phyloP scores from a whole-genome alignment of 92 coral and sea anemone species.

The Palythoa grandiflora region DNA sequence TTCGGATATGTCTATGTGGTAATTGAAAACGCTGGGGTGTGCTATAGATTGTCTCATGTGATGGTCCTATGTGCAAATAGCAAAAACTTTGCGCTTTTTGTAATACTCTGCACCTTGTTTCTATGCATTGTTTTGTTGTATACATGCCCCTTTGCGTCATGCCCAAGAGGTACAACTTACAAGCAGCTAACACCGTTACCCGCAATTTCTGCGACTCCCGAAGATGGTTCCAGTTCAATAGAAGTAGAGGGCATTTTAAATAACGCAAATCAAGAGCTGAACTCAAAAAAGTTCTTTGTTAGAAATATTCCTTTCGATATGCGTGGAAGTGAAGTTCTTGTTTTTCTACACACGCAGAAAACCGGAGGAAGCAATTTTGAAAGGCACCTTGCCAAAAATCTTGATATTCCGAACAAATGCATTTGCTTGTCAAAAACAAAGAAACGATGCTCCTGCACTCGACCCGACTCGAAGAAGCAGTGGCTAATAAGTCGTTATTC shows the following conservation, averaged over 20 bases:
- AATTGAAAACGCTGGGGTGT: not conserved
- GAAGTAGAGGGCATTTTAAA: conserved; percentile 7
- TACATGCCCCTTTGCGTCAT: conserved; percentile 43
- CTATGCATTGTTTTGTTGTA: conserved; percentile 19
- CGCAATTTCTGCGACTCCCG: not conserved
- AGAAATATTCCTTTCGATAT: conserved; percentile 58
- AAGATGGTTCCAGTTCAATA: conserved; percentile 15
- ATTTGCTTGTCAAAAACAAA: conserved; percentile 57
- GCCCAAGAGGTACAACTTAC: conserved; percentile 7
- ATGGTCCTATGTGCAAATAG: conserved; percentile 49
- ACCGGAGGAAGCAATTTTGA: conserved; percentile 97
- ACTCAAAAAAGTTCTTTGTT: conserved; percentile 21
- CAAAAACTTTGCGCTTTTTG: conserved; percentile 33
- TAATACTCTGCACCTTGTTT: conserved; percentile 13
- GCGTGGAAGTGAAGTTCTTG: conserved; percentile 79
- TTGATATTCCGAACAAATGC: conserved; percentile 71
- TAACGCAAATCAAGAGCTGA: not conserved
- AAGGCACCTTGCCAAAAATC: conserved; percentile 82
- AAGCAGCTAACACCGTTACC: not conserved
- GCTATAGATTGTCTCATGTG: conserved; percentile 17
- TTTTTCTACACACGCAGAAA: conserved; percentile 94
- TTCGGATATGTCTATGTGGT: not conserved
- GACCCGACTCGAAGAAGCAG: conserved; percentile 81
- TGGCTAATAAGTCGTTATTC: conserved; percentile 96
- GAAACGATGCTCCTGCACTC: conserved; percentile 69